Evolutionary conservation across 2,797 vertebrate genomes (phyloP).

Genomic region (Phyllotis vaccarum): DNA sequence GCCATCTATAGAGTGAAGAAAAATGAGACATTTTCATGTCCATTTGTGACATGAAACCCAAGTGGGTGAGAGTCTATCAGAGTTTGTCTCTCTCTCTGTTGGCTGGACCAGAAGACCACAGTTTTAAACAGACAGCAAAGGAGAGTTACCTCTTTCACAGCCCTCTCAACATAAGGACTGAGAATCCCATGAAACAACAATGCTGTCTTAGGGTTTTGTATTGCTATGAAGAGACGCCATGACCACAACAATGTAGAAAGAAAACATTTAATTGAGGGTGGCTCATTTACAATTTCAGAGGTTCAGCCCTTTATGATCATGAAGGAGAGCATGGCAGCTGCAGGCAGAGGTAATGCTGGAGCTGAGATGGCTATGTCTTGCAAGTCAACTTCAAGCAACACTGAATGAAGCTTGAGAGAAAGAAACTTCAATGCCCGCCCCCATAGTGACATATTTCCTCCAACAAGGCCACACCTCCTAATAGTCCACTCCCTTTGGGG

Average conservation of each 20-base stretch:
- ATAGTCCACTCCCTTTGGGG: not conserved
- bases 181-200: not conserved
- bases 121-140: not conserved
- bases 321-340: not conserved
- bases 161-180: not conserved
- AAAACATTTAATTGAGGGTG: not conserved
- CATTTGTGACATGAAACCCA: not conserved
- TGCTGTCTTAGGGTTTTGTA: not conserved
- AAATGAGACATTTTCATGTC: slow-evolving; percentile 3
- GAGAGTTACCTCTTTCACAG: not conserved
- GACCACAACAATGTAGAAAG: not conserved
- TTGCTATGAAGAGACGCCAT: not conserved
- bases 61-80: not conserved
- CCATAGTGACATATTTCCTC: not conserved
- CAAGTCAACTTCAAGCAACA: not conserved
- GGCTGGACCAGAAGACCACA: not conserved
- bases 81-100: not conserved
- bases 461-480: not conserved
- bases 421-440: not conserved
- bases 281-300: not conserved
- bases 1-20: not conserved
- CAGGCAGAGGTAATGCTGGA: not conserved
- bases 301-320: not conserved
- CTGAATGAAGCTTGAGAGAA: not conserved
- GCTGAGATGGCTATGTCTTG: not conserved